Base-by-base conservation (phyloP, 2,113 vertebrate species). In the Nettapus auritus region DNA sequence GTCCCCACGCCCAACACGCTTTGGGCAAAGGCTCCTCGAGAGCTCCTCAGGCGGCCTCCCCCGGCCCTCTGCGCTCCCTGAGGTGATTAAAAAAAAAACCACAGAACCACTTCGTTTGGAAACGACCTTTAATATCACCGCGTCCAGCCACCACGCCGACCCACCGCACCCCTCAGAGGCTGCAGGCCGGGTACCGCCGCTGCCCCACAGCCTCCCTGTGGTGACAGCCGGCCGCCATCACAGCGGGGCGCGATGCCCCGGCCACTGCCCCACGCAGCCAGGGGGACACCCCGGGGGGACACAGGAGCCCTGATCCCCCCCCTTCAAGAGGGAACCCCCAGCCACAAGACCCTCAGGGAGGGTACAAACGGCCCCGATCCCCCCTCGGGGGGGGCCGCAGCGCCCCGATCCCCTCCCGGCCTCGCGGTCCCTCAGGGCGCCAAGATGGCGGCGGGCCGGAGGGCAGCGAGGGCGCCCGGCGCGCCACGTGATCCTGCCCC, bases 241-340 rank as follows among this genome's bases (percentile, higher is more conserved):
- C 1, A 13, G 79, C 4, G 2, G 25, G 8, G 13, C 60, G 18
- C 3, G 2, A 8, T 1, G 1, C 63, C 23, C 9, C 0, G 4
- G 31, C 22, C 25, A 9, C 19, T 5, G 18, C 13, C 29, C 3
- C 7, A 3, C 9, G 26, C 2, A 15, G 9, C 6, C 2, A 1
- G 15, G 2, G 40, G 11, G 34, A 26, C 26, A 12, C 64, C 31
- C 6, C 3, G 12, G 4, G 4, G 3, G 11, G 20, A 3, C 17
- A 40, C 5, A 0, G 3, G n/a, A 38, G 8, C 55, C 29, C 76
- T n/a, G 33, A 48, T 20, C 46, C 46, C 46, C 44, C 46, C 46
- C 40, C n/a, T n/a, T 48, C 10, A 6, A 20, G 20, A 18, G 4
- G 46, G 46, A 19, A 46, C 9, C 9, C 19, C 46, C 46, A 19